Evolutionary conservation across 2,888 invertebrate species (phyloP), one percentile per base, ranked within the genome.

Genomic region (Epiblema foenella): DNA sequence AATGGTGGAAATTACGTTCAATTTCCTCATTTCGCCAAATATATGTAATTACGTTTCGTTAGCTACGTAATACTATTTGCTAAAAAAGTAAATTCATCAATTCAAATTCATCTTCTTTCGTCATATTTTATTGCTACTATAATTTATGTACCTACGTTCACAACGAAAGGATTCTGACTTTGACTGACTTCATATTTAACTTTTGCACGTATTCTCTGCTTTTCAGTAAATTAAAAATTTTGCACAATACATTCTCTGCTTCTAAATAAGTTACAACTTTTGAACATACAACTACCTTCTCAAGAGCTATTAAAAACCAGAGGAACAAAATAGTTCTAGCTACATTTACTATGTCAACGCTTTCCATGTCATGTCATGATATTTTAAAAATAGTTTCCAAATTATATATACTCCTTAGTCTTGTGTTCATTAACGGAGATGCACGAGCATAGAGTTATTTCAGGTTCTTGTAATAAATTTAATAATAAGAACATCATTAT

Each of bases 331-430:
- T 69, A 59, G 56, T 74, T 39, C 20, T 58, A 52, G 66, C 71
- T 39, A 57, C 37, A 60, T 72, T 74, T 59, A 58, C 37, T 74
- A 59, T 66, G 58, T 66, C 58, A 56, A 66, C 51, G 58, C 67
- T 37, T n/a, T 56, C 17, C 60, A 78, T 71, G 72, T 71, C 73
- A 77, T 77, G 75, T 78, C 76, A 77, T 78, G 74, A 77, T 75
- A 64, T 74, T 73, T 79, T 81, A 79, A 77, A 84, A 85, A 83
- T 83, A 83, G 80, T 78, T 80, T 75, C 69, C 69, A 73, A n/a
- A 77, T 79, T 60, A 78, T 81, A 85, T 83, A 78, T 76, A 80
- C 72, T 74, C 75, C 77, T 78, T 75, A 33, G 77, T 76, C 76
- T 70, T 74, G 76, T 74, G 75, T 78, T 76, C 78, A 79, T 79